A percentile compares a stretch with the other conserved stretches of the same genome.
Conservation (phyloP, 2,113 vertebrate genomes). For the Orientallactaga bullata region DNA sequence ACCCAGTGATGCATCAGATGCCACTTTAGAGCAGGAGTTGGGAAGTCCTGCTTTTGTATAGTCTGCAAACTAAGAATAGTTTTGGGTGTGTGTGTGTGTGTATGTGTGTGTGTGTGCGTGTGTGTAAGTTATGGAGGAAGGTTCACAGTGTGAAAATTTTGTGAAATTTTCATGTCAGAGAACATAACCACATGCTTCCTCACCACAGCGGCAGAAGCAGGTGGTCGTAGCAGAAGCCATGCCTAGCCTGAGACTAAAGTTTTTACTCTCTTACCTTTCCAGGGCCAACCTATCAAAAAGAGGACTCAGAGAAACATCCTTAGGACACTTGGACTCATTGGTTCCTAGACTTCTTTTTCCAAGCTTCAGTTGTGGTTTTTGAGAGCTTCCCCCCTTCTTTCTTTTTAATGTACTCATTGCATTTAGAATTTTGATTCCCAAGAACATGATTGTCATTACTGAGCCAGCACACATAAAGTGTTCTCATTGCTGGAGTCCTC, state of each 20-base stretch:
- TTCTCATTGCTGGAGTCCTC: accelerated
- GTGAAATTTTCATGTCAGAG: background rate
- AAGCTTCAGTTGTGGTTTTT: background rate
- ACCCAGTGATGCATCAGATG: background rate
- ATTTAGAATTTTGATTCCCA: background rate
- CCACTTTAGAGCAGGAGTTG: background rate
- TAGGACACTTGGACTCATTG: background rate
- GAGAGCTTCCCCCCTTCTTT: background rate
- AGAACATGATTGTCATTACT: background rate
- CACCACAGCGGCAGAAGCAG: background rate
- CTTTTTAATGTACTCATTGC: background rate
- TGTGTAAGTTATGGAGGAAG: background rate
- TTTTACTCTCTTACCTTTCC: background rate
- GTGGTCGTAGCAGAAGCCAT: background rate
- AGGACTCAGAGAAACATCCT: background rate
- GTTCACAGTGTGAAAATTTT: background rate
- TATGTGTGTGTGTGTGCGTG: too few species aligned
- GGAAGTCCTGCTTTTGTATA: background rate
- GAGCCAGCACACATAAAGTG: background rate
- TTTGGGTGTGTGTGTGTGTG: too few species aligned
- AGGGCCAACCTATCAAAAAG: background rate
- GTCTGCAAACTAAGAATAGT: background rate
- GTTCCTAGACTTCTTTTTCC: background rate
- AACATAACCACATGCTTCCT: background rate
- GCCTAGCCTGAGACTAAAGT: background rate